These are phyloP conservation scores for Xerus rutilus DNA, from an alignment of 2,797 vertebrate genomes.

Conservation along the genomic window DNA sequence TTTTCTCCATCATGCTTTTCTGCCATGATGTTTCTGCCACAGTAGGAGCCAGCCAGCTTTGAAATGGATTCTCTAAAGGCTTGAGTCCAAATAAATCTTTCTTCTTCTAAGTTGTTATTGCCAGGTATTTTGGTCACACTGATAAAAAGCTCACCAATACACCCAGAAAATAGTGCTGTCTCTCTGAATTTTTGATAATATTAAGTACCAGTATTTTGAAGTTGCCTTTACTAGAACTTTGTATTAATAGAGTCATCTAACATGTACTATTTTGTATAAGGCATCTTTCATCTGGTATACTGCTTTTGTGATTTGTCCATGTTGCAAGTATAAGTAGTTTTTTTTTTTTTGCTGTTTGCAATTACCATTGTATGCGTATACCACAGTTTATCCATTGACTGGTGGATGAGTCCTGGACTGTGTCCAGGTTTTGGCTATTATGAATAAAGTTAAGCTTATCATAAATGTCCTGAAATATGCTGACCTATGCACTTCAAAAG, in stretches of 20 bases:
- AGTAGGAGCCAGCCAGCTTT: no score
- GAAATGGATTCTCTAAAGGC: no score
- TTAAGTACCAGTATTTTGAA: conserved; percentile 7
- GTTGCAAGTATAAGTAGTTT: no score
- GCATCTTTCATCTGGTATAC: neutral
- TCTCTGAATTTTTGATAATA: neutral
- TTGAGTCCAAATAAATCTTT: no score
- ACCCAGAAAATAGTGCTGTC: neutral
- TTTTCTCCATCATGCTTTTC: no score
- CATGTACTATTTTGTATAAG: neutral
- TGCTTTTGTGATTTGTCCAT: neutral
- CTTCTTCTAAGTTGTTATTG: no score
- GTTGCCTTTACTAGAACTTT: neutral
- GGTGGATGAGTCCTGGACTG: neutral
- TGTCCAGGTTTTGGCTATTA: neutral
- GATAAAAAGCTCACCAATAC: no score
- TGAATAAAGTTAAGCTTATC: neutral
- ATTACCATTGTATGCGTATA: neutral
- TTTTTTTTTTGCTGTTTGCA: no score
- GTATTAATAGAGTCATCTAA: neutral
- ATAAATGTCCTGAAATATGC: neutral
- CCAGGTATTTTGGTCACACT: no score
- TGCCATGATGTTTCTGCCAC: no score
- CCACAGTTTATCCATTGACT: neutral
- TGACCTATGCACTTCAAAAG: neutral